A percentile compares a stretch with the other conserved stretches of the same genome.
Evolutionary conservation across 2,888 invertebrate species (phyloP).

Genomic region (Cephonodes hylas): DNA sequence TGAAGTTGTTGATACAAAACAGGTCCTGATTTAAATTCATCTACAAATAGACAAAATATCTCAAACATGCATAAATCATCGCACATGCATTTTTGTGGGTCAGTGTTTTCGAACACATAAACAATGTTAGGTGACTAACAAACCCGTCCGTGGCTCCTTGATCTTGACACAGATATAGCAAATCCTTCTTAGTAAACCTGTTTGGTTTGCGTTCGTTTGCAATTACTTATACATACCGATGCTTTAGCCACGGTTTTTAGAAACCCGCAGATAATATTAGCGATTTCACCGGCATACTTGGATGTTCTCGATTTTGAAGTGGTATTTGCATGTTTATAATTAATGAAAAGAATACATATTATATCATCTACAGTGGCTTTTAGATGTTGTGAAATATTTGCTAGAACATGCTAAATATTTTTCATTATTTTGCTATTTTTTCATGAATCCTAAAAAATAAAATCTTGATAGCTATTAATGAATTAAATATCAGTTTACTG

Average conservation of each 20-base stretch:
- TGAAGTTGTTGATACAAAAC: neutral
- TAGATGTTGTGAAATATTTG: no score
- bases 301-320: neutral
- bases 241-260: neutral
- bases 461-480: no score
- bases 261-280: neutral
- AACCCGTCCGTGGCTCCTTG: conserved; percentile 66
- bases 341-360: no score
- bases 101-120: conserved; percentile 51
- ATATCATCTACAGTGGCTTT: no score
- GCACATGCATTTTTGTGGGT: conserved; percentile 55
- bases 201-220: conserved; percentile 51
- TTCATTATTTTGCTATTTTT: no score
- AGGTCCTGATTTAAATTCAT: no score
- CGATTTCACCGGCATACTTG: conserved; percentile 1
- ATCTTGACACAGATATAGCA: conserved; percentile 78
- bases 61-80: conserved; percentile 3
- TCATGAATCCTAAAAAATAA: no score
- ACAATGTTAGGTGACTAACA: conserved; percentile 56
- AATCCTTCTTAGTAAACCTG: conserved; percentile 70
- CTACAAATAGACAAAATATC: neutral
- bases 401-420: no score
- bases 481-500: no score
- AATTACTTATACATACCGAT: conserved; percentile 36
- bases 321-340: no score